phyloP scores from a whole-genome alignment of 2,888 invertebrate species.

The Microctonus hyperodae region DNA sequence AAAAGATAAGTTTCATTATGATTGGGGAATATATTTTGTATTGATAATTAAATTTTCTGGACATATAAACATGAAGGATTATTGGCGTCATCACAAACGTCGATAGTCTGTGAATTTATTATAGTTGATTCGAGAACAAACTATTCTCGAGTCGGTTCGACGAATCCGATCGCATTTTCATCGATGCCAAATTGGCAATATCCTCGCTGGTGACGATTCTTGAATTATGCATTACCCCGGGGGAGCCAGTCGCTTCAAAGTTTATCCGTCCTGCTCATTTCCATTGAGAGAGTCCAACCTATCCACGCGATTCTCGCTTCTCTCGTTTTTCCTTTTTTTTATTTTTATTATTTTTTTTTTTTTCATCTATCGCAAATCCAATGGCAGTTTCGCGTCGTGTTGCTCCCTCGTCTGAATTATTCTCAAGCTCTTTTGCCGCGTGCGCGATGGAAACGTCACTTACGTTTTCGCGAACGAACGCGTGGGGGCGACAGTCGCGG shows the following conservation, averaged over 20 bases:
- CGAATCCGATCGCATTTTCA: conserved; percentile 64
- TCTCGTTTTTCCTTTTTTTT: conserved; percentile 5
- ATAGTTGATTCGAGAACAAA: conserved; percentile 31
- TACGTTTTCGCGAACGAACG: conserved; percentile 34
- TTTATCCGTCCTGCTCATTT: conserved; percentile 60
- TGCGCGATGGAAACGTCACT: conserved; percentile 50
- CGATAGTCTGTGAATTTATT: conserved; percentile 45
- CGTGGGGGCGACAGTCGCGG: conserved; percentile 13
- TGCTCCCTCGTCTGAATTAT: conserved; percentile 32
- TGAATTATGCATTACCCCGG: conserved; percentile 63
- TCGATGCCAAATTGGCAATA: conserved; percentile 64
- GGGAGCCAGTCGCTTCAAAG: conserved; percentile 63
- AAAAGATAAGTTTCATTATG: neutral
- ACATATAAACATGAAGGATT: neutral
- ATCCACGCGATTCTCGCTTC: conserved; percentile 25
- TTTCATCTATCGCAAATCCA: conserved; percentile 10
- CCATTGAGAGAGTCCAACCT: conserved; percentile 45
- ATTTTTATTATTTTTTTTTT: conserved; percentile 33
- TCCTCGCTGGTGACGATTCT: conserved; percentile 63
- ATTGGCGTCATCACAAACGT: conserved; percentile 55
- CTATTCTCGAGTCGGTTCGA: conserved; percentile 44
- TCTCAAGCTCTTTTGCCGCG: conserved; percentile 29
- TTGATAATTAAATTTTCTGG: neutral
- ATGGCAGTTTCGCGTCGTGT: conserved; percentile 12
- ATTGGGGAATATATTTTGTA: neutral